A percentile compares a stretch with the other conserved stretches of the same genome.
phyloP scores from a whole-genome alignment of 2,113 vertebrate genomes.

The Sarotherodon lohbergeri region DNA sequence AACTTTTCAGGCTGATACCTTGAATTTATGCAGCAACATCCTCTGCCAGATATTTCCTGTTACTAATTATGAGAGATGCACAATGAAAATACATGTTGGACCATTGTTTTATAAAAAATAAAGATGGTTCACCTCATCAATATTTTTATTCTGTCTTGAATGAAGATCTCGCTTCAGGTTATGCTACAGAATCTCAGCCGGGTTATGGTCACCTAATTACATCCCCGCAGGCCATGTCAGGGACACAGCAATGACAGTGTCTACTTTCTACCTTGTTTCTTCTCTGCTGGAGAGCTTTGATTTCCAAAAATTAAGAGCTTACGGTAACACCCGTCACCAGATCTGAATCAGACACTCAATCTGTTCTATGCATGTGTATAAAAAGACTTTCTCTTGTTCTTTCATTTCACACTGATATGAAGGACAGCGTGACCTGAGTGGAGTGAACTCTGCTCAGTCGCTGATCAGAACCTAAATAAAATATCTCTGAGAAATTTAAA shows the following conservation, averaged over 20 bases:
- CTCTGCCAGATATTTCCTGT: background rate
- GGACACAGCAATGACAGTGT: background rate
- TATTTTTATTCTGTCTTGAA: background rate
- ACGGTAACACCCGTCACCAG: slow-evolving; percentile 44
- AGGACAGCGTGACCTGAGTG: background rate
- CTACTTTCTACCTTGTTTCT: background rate
- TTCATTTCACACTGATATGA: rapidly evolving
- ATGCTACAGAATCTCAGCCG: background rate
- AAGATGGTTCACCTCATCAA: background rate
- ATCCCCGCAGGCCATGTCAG: background rate
- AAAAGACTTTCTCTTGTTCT: rapidly evolving
- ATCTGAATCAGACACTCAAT: background rate
- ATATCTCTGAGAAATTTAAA: background rate
- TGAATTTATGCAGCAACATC: background rate
- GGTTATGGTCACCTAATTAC: background rate
- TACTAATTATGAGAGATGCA: background rate
- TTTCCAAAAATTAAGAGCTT: background rate
- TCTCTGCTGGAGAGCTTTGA: slow-evolving; percentile 31
- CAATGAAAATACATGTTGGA: background rate
- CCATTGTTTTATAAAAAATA: background rate
- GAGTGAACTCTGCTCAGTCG: background rate
- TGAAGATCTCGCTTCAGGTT: background rate
- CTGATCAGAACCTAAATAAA: background rate
- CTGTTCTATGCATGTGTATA: rapidly evolving
- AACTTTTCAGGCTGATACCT: rapidly evolving